Percentiles rank a stretch among this genome's conserved stretches.
Conservation (phyloP, 2,113 vertebrate genomes). For the Naja naja region DNA sequence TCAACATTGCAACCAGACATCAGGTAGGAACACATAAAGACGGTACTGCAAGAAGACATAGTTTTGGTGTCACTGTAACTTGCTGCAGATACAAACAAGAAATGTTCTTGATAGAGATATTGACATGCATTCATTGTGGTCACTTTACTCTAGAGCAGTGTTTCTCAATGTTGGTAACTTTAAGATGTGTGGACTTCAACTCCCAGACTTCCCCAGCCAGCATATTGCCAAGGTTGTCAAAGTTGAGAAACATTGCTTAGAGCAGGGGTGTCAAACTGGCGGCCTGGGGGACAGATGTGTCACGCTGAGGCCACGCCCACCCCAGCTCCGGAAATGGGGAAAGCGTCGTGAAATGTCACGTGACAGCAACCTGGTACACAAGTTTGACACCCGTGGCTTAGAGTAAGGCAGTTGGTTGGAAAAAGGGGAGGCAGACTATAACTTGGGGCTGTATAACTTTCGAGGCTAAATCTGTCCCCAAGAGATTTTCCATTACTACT, state of each 20-base stretch:
- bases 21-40: neutral
- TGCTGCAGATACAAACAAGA: neutral
- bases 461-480: neutral
- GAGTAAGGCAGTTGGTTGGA: neutral
- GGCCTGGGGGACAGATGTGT: no score
- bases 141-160: neutral
- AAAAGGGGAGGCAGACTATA: neutral
- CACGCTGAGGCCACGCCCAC: no score
- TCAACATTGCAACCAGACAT: neutral
- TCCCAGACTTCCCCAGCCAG: neutral
- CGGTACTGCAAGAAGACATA: neutral
- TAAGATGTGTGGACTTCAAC: neutral
- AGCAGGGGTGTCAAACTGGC: no score
- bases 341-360: fast-evolving
- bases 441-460: neutral
- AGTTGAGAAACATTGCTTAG: neutral
- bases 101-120: neutral
- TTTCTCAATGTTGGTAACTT: neutral
- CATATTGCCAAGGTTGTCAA: neutral
- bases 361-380: no score
- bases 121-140: no score
- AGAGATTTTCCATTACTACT: neutral
- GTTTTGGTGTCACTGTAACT: neutral
- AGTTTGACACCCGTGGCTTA: neutral
- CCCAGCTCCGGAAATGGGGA: no score